Evolutionary conservation across 2,113 vertebrate genomes (phyloP), one percentile per base, ranked within the genome.

Genomic region (Limnothrissa miodon): DNA sequence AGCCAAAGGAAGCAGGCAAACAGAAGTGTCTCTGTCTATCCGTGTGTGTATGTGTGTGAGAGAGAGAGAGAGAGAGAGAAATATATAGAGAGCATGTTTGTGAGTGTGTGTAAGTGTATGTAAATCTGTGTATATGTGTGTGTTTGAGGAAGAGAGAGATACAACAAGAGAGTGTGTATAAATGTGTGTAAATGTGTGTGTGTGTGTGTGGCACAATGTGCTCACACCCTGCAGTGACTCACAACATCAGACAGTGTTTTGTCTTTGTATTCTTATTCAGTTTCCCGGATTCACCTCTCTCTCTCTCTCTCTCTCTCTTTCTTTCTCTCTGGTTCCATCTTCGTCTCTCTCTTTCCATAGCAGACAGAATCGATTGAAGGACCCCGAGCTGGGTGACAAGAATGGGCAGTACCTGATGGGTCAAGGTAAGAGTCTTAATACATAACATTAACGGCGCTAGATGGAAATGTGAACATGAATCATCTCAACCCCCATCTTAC

Each of bases 301-400:
- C 29, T 36, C 66, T 74, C 29, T 36, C 66, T 74, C 10, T 74
- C 11, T 70, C 62, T 70, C 62, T 66, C 62, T 33, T 8, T 66
- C 62, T 36, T 13, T 70, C 62, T 70, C 62, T 70, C 62, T 70
- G 29, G 17, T 29, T 70, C 62, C 36, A 25, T 70, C 29, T 70
- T 29, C 36, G 9, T 70, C 62, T 70, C 9, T 91, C 93, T 92
- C 89, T 94, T 90, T 92, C 91, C 93, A 93, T 92, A 93, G 93
- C 74, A 88, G 92, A 92, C 93, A 93, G 90, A 88, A 85, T 56
- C 83, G 80, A 56, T 81, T 85, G 44, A 88, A 88, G 66, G 87
- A 88, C 83, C 87, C 83, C 36, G 87, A 88, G 33, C 36, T 88
- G 59, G 82, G 66, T 78, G 89, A 93, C 91, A 95, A 95, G 93